These are phyloP conservation scores for Hemichromis elongatus DNA, from an alignment of 2,113 vertebrate species.

Conservation along the genomic window DNA sequence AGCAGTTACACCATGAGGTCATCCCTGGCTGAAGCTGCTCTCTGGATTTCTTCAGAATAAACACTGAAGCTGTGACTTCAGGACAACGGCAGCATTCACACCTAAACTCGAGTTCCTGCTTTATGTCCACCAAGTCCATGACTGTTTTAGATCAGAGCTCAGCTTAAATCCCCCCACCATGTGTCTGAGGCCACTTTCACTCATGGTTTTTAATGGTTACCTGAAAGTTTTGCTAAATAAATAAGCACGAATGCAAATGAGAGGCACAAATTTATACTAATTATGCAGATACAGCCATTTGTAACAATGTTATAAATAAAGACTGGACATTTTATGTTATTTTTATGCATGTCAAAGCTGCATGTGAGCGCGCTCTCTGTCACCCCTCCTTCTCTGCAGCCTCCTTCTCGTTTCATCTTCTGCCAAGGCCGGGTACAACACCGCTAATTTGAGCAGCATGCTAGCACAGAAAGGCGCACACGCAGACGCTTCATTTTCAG, in stretches of 20 bases:
- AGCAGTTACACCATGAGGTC: conserved; percentile 12
- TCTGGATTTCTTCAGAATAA: conserved; percentile 2
- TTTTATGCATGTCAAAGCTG: neutral
- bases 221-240: neutral
- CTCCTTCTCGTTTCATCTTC: neutral
- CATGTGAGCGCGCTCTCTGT: neutral
- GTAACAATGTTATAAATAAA: neutral
- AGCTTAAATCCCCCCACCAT: neutral
- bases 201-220: neutral
- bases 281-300: neutral
- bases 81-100: neutral
- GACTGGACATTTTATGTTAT: neutral
- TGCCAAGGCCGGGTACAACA: conserved; percentile 10
- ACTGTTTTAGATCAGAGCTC: neutral
- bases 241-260: neutral
- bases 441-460: conserved; percentile 30
- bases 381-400: neutral
- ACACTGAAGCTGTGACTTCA: neutral
- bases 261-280: neutral
- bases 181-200: neutral
- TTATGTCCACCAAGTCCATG: neutral
- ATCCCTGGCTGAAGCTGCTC: neutral
- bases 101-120: neutral
- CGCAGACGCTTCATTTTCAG: conserved; percentile 1
- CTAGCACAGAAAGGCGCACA: neutral